Conservation (phyloP, 2,888 invertebrate genomes). For the Thereva unica region DNA sequence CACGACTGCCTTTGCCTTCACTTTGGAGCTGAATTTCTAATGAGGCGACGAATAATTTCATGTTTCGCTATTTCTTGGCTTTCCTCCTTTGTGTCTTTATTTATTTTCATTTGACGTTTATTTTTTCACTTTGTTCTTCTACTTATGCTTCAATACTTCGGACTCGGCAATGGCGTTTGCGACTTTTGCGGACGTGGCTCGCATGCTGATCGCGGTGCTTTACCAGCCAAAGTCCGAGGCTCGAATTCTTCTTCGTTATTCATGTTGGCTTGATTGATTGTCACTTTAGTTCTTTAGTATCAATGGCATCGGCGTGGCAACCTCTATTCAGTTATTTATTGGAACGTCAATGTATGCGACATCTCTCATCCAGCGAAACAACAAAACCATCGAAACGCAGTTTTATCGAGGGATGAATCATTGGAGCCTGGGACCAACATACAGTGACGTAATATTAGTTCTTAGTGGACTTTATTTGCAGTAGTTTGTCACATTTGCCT, state of each 20-base stretch:
- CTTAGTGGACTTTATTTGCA: too few species aligned
- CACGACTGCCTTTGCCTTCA: slow-evolving; percentile 34
- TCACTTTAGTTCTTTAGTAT: slow-evolving; percentile 20
- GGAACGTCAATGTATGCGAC: too few species aligned
- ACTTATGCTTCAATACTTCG: slow-evolving; percentile 28
- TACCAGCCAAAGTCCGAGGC: slow-evolving; percentile 9
- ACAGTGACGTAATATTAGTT: too few species aligned
- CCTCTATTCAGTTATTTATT: too few species aligned
- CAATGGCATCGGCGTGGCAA: neutral
- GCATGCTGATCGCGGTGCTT: slow-evolving; percentile 23
- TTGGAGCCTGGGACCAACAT: too few species aligned
- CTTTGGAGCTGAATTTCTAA: slow-evolving; percentile 41
- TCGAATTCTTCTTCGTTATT: slow-evolving; percentile 10
- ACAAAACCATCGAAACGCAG: too few species aligned
- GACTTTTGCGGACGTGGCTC: slow-evolving; percentile 21
- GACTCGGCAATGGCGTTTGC: slow-evolving; percentile 29
- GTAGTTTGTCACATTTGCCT: too few species aligned
- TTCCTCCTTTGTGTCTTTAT: slow-evolving; percentile 22
- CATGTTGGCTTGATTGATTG: slow-evolving; percentile 5
- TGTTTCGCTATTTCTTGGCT: slow-evolving; percentile 41
- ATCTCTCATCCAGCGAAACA: too few species aligned
- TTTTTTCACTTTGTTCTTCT: slow-evolving; percentile 22
- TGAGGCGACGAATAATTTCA: slow-evolving; percentile 39
- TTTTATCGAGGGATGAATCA: too few species aligned
- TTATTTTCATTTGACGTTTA: slow-evolving; percentile 18